Conservation (phyloP, 2,797 vertebrate species). For the Sebastes oblongus region DNA sequence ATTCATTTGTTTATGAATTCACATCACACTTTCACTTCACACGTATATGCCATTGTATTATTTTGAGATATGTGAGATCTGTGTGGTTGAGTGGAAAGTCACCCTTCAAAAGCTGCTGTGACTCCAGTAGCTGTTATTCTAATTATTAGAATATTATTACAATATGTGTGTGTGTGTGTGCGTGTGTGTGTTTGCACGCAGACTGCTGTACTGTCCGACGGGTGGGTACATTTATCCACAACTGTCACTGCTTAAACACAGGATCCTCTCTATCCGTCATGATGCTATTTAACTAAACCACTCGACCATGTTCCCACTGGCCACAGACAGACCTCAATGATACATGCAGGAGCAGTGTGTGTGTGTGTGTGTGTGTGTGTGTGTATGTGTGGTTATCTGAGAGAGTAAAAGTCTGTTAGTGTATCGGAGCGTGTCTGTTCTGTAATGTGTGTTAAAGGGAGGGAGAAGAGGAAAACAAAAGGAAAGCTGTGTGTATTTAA, state of each 20-base stretch:
- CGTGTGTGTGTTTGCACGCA: background rate
- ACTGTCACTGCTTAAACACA: background rate
- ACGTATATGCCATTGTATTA: background rate
- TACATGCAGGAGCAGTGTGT: background rate
- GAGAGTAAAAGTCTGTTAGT: background rate
- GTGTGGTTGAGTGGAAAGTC: background rate
- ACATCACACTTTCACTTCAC: background rate
- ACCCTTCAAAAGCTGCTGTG: background rate
- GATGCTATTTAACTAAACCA: background rate
- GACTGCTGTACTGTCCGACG: background rate
- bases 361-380: background rate
- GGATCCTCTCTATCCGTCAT: background rate
- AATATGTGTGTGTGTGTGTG: background rate
- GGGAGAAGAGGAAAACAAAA: background rate
- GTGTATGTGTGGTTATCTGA: background rate
- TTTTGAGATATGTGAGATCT: background rate
- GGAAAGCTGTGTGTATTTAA: background rate
- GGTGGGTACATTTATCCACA: background rate
- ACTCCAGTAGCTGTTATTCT: background rate
- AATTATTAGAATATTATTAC: background rate
- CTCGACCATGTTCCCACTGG: background rate
- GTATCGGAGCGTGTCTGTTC: background rate
- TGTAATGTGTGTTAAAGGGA: background rate
- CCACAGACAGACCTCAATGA: constrained; percentile 24
- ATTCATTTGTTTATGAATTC: background rate